phyloP scores from a whole-genome alignment of 2,888 invertebrate species.

The Apotomis betuletana region DNA sequence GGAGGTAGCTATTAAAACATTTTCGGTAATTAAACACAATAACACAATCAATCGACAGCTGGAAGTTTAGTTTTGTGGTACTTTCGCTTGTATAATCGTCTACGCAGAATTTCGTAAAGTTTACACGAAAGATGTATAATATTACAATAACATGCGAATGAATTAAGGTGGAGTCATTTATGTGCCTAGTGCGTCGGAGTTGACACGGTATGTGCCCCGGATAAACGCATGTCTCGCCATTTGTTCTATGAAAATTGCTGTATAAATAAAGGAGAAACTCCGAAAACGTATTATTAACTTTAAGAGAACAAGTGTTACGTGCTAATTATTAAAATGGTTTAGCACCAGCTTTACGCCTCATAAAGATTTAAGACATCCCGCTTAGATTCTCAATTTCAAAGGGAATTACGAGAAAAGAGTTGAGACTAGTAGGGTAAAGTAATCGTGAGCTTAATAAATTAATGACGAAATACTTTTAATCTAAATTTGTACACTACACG shows the following conservation, averaged over 20 bases:
- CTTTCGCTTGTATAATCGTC: slow-evolving; percentile 50
- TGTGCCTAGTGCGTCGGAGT: slow-evolving; percentile 5
- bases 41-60: slow-evolving; percentile 31
- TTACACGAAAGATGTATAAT: slow-evolving; percentile 33
- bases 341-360: slow-evolving; percentile 2
- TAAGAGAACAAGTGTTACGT: slow-evolving; percentile 18
- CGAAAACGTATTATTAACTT: slow-evolving; percentile 18
- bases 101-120: slow-evolving; percentile 53
- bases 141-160: slow-evolving; percentile 9
- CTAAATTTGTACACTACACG: background rate
- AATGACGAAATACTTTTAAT: background rate
- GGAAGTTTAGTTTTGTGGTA: slow-evolving; percentile 34
- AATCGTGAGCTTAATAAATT: too few species aligned
- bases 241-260: slow-evolving; percentile 20
- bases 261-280: slow-evolving; percentile 32
- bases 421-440: too few species aligned
- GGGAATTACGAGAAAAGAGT: background rate
- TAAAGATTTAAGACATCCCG: background rate
- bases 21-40: slow-evolving; percentile 44
- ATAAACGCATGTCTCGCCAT: slow-evolving; percentile 29
- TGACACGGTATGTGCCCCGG: slow-evolving; percentile 24
- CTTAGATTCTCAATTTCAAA: background rate
- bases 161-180: slow-evolving; percentile 1
- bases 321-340: slow-evolving; percentile 3
- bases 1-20: slow-evolving; percentile 12